Evolutionary conservation across 2,888 invertebrate species (phyloP).

Genomic region (Hypselothyrea guttata): DNA sequence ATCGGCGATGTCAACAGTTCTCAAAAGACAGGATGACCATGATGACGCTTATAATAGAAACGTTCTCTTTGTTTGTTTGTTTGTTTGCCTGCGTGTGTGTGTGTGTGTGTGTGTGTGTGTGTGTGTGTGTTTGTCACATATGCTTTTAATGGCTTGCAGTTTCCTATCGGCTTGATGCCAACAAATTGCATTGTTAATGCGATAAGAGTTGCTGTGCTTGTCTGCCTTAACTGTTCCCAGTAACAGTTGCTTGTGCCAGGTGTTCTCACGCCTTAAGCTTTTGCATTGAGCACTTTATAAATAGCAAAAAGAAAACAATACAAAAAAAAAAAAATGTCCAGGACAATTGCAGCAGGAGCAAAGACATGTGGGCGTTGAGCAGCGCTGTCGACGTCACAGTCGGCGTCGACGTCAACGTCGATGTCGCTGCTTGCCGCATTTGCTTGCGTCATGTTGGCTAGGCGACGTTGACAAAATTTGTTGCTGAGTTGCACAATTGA

Average conservation of each 20-base stretch:
- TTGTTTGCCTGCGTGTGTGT: neutral
- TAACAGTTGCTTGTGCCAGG: too few relatives aligned
- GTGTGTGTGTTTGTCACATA: neutral
- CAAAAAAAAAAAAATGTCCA: conserved; percentile 10
- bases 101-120: neutral
- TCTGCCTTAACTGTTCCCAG: neutral
- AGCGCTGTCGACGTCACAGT: conserved; percentile 6
- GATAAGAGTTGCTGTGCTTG: neutral
- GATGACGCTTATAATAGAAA: neutral
- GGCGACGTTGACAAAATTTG: conserved; percentile 35
- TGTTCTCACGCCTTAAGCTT: neutral
- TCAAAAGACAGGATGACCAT: too few relatives aligned
- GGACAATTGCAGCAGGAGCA: conserved; percentile 27
- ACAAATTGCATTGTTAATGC: conserved; percentile 14
- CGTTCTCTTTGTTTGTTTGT: neutral
- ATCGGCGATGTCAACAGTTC: too few relatives aligned
- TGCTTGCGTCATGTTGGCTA: conserved; percentile 45
- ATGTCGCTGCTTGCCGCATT: conserved; percentile 9
- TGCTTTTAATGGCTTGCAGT: neutral
- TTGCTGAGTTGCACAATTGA: conserved; percentile 30
- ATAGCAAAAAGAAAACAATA: conserved; percentile 12
- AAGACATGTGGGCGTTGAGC: neutral
- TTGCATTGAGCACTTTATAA: conserved; percentile 24
- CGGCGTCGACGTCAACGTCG: conserved; percentile 1
- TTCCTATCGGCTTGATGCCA: conserved; percentile 12